Conservation (phyloP, 1,140 invertebrate genomes). For the Maconellicoccus hirsutus region DNA sequence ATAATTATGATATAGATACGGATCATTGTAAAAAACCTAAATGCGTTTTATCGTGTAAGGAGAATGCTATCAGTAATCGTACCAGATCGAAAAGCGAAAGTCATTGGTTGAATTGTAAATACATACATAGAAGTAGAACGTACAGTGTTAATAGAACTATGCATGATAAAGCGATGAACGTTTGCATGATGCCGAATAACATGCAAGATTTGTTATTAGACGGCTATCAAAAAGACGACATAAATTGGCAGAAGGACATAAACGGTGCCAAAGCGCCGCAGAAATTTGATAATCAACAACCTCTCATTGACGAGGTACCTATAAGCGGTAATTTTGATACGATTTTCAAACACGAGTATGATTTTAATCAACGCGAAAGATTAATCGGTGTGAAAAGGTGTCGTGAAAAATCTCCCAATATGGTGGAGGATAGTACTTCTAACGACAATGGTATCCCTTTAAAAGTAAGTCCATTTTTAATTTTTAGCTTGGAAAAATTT, state of each 20-base stretch:
- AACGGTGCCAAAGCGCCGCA: background rate
- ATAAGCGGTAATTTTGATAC: background rate
- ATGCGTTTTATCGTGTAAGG: background rate
- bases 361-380: background rate
- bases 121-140: background rate
- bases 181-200: slow-evolving; percentile 9
- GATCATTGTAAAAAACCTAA: background rate
- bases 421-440: background rate
- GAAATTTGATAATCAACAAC: background rate
- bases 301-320: background rate
- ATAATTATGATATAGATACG: background rate
- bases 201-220: background rate
- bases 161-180: slow-evolving; percentile 12
- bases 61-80: background rate
- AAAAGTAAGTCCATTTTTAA: background rate
- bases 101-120: background rate
- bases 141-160: background rate
- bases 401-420: background rate
- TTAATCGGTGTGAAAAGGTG: background rate
- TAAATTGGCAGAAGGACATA: background rate
- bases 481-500: background rate
- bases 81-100: background rate
- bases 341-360: background rate
- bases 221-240: background rate
- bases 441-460: background rate